Conservation (phyloP, 2,888 invertebrate species). For the Caenorhabditis sp. region DNA sequence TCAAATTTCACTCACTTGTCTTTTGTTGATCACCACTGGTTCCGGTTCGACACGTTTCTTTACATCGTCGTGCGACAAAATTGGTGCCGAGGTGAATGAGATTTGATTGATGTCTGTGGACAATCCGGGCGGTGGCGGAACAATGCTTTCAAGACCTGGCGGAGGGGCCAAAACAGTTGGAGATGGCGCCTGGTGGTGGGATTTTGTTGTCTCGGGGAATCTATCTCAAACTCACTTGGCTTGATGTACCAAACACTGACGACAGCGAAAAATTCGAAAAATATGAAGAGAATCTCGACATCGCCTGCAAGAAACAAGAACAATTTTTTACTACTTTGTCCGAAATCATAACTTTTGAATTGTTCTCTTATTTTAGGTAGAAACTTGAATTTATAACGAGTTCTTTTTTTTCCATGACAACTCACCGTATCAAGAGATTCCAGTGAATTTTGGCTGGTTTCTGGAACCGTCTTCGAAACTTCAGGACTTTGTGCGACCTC, state of each 20-base stretch:
- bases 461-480: too few relatives aligned
- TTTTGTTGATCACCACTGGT: neutral
- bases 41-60: constrained; percentile 15
- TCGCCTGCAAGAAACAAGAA: constrained; percentile 32
- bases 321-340: too few relatives aligned
- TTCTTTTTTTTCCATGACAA: too few relatives aligned
- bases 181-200: too few relatives aligned
- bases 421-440: neutral
- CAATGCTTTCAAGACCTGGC: constrained; percentile 33
- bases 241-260: constrained; percentile 21
- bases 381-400: too few relatives aligned
- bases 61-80: constrained; percentile 36
- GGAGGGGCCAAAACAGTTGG: too few relatives aligned
- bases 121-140: constrained; percentile 34
- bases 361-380: too few relatives aligned
- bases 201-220: neutral
- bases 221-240: neutral
- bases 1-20: constrained; percentile 1
- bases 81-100: constrained; percentile 31
- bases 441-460: neutral
- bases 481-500: too few relatives aligned
- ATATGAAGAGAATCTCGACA: constrained; percentile 31
- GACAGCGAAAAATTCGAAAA: constrained; percentile 24
- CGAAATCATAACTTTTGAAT: too few relatives aligned
- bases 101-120: constrained; percentile 4